Evolutionary conservation across 2,113 vertebrate species (phyloP).

Genomic region (Microcebus griseorufus): DNA sequence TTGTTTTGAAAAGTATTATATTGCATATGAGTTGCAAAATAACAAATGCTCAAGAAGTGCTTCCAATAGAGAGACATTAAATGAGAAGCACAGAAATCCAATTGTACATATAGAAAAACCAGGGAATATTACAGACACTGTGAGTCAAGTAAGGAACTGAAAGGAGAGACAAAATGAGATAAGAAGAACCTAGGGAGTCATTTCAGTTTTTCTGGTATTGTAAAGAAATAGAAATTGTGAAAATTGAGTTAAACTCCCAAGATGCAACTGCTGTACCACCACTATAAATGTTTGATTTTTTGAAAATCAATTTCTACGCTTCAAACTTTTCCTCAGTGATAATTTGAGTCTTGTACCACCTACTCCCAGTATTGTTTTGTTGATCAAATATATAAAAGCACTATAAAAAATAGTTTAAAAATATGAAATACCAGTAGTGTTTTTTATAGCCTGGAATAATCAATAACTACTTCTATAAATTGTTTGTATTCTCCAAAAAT

Average conservation of each 20-base stretch:
- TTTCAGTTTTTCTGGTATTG: neutral
- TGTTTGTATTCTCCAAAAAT: neutral
- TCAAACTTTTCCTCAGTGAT: neutral
- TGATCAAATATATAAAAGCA: neutral
- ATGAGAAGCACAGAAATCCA: neutral
- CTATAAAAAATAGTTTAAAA: neutral
- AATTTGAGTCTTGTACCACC: neutral
- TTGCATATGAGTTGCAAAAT: neutral
- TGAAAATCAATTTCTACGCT: neutral
- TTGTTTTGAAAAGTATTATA: neutral
- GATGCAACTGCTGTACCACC: neutral
- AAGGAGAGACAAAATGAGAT: neutral
- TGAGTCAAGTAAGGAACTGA: neutral
- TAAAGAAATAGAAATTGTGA: neutral
- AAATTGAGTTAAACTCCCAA: neutral
- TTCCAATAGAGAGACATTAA: neutral
- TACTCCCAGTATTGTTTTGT: neutral
- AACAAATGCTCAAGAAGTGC: neutral
- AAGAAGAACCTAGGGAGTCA: neutral
- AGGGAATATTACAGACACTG: neutral
- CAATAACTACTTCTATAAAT: neutral
- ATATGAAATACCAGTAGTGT: neutral
- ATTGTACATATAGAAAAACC: neutral
- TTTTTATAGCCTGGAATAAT: neutral
- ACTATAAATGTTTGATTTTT: neutral